phyloP scores from a whole-genome alignment of 2,797 vertebrate genomes.

The Poeciliopsis presidionis region DNA sequence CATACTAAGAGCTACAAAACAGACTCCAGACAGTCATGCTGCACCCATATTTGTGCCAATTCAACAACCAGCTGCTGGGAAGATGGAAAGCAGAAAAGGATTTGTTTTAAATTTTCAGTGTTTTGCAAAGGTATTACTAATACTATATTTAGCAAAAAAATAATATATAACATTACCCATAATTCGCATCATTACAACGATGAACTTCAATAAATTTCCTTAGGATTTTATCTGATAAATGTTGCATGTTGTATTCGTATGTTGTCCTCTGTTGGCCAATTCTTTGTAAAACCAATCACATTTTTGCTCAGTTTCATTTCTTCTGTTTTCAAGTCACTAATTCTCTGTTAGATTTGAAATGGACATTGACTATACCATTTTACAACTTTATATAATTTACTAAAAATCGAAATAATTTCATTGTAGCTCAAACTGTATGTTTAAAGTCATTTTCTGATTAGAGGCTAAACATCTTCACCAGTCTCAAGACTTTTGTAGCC shows the following conservation, averaged over 20 bases:
- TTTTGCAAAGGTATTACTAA: neutral
- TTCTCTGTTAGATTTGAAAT: neutral
- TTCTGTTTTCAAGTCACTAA: neutral
- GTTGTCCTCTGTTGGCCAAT: neutral
- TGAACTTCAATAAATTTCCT: neutral
- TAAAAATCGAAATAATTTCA: neutral
- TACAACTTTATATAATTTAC: neutral
- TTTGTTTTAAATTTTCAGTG: neutral
- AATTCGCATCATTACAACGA: neutral
- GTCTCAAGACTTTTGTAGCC: neutral
- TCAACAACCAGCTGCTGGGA: neutral
- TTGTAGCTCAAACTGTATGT: neutral
- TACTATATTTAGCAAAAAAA: too few species aligned
- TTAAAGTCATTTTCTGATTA: neutral
- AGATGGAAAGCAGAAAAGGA: neutral
- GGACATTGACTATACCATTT: neutral
- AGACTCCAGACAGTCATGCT: slow-evolving; percentile 12
- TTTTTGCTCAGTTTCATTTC: neutral
- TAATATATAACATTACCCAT: neutral
- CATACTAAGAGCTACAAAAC: slow-evolving; percentile 16
- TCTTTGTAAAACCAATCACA: neutral
- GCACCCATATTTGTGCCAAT: slow-evolving; percentile 3
- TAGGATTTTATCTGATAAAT: neutral
- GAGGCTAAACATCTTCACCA: neutral
- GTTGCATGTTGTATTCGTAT: neutral